phyloP scores from a whole-genome alignment of 92 coral and sea anemone species.

The Porites divaricata region DNA sequence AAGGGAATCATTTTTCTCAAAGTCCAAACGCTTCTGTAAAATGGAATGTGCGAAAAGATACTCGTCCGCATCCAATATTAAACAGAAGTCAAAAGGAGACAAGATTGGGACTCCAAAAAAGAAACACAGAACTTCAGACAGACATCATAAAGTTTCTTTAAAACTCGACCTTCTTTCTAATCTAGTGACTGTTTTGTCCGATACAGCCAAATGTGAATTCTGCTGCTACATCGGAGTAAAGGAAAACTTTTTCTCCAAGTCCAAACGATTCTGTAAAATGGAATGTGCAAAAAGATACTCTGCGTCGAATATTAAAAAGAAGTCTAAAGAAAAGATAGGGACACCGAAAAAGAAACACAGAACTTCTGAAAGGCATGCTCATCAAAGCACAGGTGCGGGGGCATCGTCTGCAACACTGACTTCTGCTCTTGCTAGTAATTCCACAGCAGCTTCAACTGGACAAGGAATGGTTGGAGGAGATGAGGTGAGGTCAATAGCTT shows the following conservation, averaged over 20 bases:
- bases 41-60: slow-evolving; percentile 99
- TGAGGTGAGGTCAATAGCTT: not conserved
- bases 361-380: slow-evolving; percentile 58
- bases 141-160: slow-evolving; percentile 54
- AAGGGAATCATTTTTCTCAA: slow-evolving; percentile 92
- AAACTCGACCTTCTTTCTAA: slow-evolving; percentile 57
- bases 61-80: slow-evolving; percentile 94
- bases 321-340: slow-evolving; percentile 90
- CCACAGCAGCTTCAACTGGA: slow-evolving; percentile 15
- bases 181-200: slow-evolving; percentile 54
- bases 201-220: slow-evolving; percentile 96
- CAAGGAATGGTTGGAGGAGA: slow-evolving; percentile 16
- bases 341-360: slow-evolving; percentile 94
- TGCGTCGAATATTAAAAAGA: slow-evolving; percentile 99
- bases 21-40: slow-evolving; percentile 98
- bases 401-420: slow-evolving; percentile 53
- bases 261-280: slow-evolving; percentile 98
- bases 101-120: slow-evolving; percentile 91
- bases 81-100: slow-evolving; percentile 95
- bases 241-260: slow-evolving; percentile 94
- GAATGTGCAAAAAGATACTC: slow-evolving; percentile 99
- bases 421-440: slow-evolving; percentile 17
- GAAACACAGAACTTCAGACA: slow-evolving; percentile 76
- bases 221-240: slow-evolving; percentile 93
- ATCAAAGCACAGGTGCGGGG: slow-evolving; percentile 17